Evolutionary conservation across 1,140 invertebrate genomes (phyloP).

Genomic region (Orchestia grillus): DNA sequence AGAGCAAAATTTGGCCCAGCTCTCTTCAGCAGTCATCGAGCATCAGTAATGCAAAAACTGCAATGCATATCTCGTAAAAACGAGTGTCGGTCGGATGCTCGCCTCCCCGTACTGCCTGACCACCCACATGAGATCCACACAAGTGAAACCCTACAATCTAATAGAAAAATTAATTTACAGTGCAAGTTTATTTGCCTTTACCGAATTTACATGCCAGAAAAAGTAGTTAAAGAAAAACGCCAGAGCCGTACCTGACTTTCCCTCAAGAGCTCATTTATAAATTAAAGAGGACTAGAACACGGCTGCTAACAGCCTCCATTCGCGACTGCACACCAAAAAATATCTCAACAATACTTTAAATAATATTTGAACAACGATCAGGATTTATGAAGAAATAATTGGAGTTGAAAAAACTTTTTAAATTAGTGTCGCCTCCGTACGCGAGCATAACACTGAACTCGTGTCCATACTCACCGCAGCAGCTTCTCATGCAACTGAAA

Average conservation of each 20-base stretch:
- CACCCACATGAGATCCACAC: background rate
- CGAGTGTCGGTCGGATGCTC: background rate
- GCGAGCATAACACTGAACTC: background rate
- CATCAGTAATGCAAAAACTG: background rate
- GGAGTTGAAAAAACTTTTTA: background rate
- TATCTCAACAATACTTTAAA: slow-evolving; percentile 8
- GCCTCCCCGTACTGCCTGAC: too few species aligned
- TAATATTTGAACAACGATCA: slow-evolving; percentile 42
- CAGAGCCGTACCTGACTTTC: background rate
- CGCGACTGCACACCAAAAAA: background rate
- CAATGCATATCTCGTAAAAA: background rate
- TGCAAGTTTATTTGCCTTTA: background rate
- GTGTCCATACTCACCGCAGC: background rate
- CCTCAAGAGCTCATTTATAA: background rate
- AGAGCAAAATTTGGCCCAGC: background rate
- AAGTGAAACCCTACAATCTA: background rate
- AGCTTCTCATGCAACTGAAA: background rate
- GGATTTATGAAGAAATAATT: slow-evolving; percentile 29
- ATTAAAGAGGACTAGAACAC: slow-evolving; percentile 26
- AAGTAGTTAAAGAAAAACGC: background rate
- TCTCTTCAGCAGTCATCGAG: background rate
- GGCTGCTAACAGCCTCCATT: background rate
- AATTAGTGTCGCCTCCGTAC: background rate
- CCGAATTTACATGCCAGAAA: background rate
- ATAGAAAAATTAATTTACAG: background rate